Evolutionary conservation across 2,113 vertebrate genomes (phyloP), one percentile per base, ranked within the genome.

Genomic region (Aepyceros melampus): DNA sequence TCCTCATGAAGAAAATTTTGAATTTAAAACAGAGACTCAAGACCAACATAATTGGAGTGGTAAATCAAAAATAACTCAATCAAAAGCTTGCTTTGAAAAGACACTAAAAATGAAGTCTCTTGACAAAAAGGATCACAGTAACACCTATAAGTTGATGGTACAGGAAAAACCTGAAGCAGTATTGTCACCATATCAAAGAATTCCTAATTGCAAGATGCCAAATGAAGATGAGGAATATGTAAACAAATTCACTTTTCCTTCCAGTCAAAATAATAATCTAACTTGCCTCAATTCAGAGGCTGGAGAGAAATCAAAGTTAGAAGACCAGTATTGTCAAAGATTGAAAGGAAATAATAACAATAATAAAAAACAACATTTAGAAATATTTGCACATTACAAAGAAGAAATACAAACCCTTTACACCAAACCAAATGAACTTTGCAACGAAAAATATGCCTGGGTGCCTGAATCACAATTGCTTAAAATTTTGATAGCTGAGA

Each of bases 321-420:
- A 92, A 67, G 82, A 84, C 58, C 96, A 95, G 27, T 87, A 85
- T 36, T 83, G 25, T 88, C 91, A 94, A 56, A 98, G 92, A 83
- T 11, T 62, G 27, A 98, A 96, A 96, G 87, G 56, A 92, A 97
- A 79, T 89, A 98, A 97, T 3, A 98, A 97, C 19, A 97, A 96
- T 49, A 98, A 97, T 36, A 98, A 86, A 95, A 96, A 96, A 86
- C 78, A 90, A 16, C 96, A 94, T 60, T n/a, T 93, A 56, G 60
- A 87, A 93, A 89, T 62, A 27, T 91, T 92, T 91, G 47, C 95
- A 29, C 95, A 94, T 53, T 85, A 56, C 45, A 86, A 85, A 71
- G 95, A 95, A 31, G 98, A 98, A 55, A 95, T 85, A 62, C 86
- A 89, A 71, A 47, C 45, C 88, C 36, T 84, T 93, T 88, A 64